These are phyloP conservation scores for Agrotis segetum DNA, from an alignment of 2,888 invertebrate genomes.

Conservation along the genomic window DNA sequence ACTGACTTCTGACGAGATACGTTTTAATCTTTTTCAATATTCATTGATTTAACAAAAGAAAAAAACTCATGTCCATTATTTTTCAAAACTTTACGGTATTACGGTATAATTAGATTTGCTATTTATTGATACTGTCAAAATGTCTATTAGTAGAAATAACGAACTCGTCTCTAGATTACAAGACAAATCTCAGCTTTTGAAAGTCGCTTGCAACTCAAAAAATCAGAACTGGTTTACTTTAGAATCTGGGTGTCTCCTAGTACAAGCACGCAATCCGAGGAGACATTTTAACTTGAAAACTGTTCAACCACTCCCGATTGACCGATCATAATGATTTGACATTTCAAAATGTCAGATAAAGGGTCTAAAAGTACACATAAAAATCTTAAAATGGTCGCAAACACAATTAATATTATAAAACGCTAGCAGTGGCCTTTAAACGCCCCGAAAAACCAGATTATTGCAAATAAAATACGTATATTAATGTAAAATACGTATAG, in stretches of 20 bases:
- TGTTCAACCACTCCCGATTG: neutral
- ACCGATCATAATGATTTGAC: neutral
- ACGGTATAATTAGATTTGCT: too few relatives aligned
- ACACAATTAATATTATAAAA: too few relatives aligned
- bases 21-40: too few relatives aligned
- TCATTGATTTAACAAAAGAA: too few relatives aligned
- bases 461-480: slow-evolving; percentile 5
- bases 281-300: slow-evolving; percentile 4
- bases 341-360: neutral
- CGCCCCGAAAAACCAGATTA: too few relatives aligned
- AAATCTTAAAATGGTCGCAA: too few relatives aligned
- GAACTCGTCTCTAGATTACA: slow-evolving; percentile 51
- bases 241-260: slow-evolving; percentile 9
- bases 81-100: too few relatives aligned
- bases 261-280: slow-evolving; percentile 37
- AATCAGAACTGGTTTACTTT: neutral
- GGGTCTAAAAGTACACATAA: too few relatives aligned
- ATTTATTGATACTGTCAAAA: too few relatives aligned
- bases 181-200: slow-evolving; percentile 41
- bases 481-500: neutral
- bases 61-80: too few relatives aligned
- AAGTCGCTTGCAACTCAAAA: slow-evolving; percentile 47
- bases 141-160: slow-evolving; percentile 24
- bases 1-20: too few relatives aligned
- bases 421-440: too few relatives aligned